These are phyloP conservation scores for Popillia japonica DNA, from an alignment of 1,140 invertebrate species.

Conservation along the genomic window DNA sequence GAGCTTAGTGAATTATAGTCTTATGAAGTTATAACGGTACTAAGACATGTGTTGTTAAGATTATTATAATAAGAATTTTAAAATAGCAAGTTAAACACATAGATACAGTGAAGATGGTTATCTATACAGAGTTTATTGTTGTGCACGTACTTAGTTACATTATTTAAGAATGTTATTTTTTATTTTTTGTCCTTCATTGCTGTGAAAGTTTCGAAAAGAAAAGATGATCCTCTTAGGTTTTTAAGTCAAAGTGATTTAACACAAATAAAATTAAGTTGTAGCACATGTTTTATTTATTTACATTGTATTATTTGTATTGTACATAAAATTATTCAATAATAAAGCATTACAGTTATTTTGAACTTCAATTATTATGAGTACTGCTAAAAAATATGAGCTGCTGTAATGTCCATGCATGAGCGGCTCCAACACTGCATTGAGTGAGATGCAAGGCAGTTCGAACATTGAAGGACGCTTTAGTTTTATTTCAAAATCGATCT, in stretches of 20 bases:
- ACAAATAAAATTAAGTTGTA: neutral
- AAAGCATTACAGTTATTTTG: too few relatives aligned
- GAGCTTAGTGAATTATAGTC: neutral
- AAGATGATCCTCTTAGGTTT: neutral
- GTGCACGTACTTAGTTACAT: conserved; percentile 31
- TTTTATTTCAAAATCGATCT: too few relatives aligned
- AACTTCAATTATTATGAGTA: too few relatives aligned
- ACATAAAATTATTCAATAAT: neutral
- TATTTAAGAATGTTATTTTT: conserved; percentile 3
- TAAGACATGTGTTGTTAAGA: neutral
- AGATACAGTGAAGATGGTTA: neutral
- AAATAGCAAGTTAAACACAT: conserved; percentile 11
- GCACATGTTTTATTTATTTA: conserved; percentile 5
- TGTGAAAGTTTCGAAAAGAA: neutral
- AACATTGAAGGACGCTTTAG: too few relatives aligned
- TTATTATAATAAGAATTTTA: conserved; percentile 6
- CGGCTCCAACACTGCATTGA: too few relatives aligned
- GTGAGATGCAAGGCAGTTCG: too few relatives aligned
- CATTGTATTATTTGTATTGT: conserved; percentile 3
- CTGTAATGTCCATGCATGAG: too few relatives aligned
- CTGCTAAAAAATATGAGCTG: too few relatives aligned
- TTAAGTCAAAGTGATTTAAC: neutral
- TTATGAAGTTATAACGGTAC: neutral
- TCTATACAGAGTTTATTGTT: conserved; percentile 26
- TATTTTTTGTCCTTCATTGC: neutral